These are phyloP conservation scores for Aphelocoma californica DNA, from an alignment of 2,797 vertebrate genomes.

Conservation along the genomic window DNA sequence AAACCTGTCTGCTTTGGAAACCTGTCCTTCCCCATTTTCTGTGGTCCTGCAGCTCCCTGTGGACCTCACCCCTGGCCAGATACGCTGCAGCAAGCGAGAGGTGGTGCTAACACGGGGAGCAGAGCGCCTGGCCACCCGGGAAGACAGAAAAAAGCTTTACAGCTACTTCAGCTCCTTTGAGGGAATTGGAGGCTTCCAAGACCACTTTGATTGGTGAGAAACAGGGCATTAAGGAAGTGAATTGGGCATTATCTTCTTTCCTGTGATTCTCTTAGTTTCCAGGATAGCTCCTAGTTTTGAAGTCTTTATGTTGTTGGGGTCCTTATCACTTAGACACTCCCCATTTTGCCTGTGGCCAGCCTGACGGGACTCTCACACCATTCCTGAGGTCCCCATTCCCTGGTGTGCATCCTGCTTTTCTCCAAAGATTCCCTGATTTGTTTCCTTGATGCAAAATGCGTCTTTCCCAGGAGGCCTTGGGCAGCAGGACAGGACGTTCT, in stretches of 20 bases:
- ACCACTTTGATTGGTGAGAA: slow-evolving; percentile 87
- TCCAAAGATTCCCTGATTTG: neutral
- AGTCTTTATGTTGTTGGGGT: neutral
- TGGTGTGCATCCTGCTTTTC: neutral
- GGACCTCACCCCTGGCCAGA: slow-evolving; percentile 77
- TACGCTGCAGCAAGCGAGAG: slow-evolving; percentile 80
- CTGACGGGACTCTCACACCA: neutral
- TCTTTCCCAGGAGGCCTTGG: neutral
- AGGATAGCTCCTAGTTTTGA: neutral
- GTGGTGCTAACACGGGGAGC: slow-evolving; percentile 75
- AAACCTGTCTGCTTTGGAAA: neutral
- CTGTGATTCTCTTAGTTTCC: neutral
- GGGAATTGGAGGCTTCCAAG: slow-evolving; percentile 87
- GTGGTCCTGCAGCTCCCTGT: slow-evolving; percentile 75
- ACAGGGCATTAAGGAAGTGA: neutral
- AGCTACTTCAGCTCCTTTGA: slow-evolving; percentile 79
- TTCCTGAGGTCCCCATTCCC: neutral
- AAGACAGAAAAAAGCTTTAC: slow-evolving; percentile 77
- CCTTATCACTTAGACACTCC: neutral
- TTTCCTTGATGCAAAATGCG: neutral
- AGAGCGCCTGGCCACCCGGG: slow-evolving; percentile 53
- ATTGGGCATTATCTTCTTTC: neutral
- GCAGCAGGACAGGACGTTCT: neutral
- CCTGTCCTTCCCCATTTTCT: neutral
- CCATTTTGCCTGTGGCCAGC: neutral